phyloP scores from a whole-genome alignment of 2,113 vertebrate genomes.

The Gymnorhina tibicen region DNA sequence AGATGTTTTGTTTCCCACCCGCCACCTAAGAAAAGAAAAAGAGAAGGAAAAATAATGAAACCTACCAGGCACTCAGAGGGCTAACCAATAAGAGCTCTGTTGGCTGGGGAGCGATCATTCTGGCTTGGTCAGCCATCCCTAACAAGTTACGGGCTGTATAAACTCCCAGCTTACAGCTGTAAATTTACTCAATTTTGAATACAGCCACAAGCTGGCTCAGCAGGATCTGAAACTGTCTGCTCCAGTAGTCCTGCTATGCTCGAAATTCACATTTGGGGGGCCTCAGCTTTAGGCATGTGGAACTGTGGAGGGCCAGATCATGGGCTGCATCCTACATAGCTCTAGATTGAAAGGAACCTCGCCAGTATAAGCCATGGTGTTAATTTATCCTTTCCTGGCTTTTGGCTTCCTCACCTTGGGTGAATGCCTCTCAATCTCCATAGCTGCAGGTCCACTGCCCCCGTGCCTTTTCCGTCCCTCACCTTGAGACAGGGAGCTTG shows the following conservation, averaged over 20 bases:
- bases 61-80: background rate
- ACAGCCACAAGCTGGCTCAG: constrained; percentile 71
- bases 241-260: constrained; percentile 33
- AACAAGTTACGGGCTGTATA: constrained; percentile 72
- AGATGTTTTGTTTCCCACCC: background rate
- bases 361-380: background rate
- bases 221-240: constrained; percentile 62
- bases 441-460: background rate
- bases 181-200: constrained; percentile 67
- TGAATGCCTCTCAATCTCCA: background rate
- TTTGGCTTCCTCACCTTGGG: background rate
- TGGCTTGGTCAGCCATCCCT: constrained; percentile 65
- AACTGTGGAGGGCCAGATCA: background rate
- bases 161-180: constrained; percentile 64
- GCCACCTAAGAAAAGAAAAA: background rate
- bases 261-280: constrained; percentile 2
- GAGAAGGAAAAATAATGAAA: constrained; percentile 30
- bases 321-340: fast-evolving
- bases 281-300: background rate
- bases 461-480: background rate
- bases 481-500: background rate
- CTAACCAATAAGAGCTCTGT: background rate
- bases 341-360: background rate
- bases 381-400: background rate
- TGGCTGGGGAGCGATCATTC: constrained; percentile 19